Conservation (phyloP, 2,797 vertebrate species). For the Galagoides demidoff region DNA sequence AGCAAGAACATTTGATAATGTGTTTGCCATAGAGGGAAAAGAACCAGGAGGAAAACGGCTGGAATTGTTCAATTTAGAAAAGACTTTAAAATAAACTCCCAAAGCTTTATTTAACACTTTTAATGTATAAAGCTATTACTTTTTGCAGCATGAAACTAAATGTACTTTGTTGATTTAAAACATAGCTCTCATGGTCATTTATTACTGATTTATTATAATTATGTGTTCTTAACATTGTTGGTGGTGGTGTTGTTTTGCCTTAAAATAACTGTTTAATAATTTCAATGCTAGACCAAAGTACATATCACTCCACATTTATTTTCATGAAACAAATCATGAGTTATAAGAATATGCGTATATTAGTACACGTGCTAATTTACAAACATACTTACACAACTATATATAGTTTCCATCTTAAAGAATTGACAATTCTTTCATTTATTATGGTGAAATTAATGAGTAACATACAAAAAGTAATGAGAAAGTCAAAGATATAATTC, state of each 20-base stretch:
- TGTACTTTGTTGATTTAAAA: background rate
- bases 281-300: background rate
- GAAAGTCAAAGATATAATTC: slow-evolving; percentile 58
- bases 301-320: background rate
- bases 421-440: slow-evolving; percentile 43
- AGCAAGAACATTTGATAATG: background rate
- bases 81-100: slow-evolving; percentile 3
- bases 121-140: background rate
- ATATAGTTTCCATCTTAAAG: slow-evolving; percentile 13
- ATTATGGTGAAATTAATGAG: slow-evolving; percentile 43
- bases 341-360: background rate
- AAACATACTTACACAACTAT: slow-evolving; percentile 39
- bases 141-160: slow-evolving; percentile 10
- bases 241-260: background rate
- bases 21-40: background rate
- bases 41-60: background rate
- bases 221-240: background rate
- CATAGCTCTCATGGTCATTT: background rate
- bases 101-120: slow-evolving; percentile 8
- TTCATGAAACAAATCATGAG: background rate
- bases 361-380: slow-evolving; percentile 34
- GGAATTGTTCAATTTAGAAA: background rate
- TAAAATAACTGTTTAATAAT: slow-evolving; percentile 29
- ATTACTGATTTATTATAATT: slow-evolving; percentile 24
- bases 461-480: slow-evolving; percentile 44